These are phyloP conservation scores for Anoplophora glabripennis DNA, from an alignment of 1,140 invertebrate genomes.

Conservation along the genomic window DNA sequence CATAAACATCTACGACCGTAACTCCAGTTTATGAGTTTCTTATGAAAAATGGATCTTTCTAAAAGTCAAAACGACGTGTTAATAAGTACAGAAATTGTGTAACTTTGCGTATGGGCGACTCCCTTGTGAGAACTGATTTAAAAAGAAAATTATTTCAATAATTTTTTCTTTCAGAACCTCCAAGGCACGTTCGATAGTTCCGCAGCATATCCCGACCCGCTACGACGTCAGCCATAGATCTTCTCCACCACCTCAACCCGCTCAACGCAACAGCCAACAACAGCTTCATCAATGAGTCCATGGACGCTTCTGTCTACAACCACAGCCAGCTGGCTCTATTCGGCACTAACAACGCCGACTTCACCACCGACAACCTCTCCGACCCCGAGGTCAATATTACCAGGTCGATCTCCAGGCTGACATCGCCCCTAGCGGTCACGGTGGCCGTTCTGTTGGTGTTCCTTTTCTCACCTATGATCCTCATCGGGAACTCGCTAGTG, in stretches of 20 bases:
- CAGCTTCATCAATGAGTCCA: constrained; percentile 30
- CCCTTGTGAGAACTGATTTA: too few relatives aligned
- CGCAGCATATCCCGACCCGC: too few relatives aligned
- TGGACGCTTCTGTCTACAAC: constrained; percentile 37
- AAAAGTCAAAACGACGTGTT: too few relatives aligned
- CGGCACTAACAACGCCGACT: constrained; percentile 32
- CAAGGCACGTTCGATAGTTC: too few relatives aligned
- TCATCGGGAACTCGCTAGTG: constrained; percentile 58
- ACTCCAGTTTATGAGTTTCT: too few relatives aligned
- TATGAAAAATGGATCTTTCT: too few relatives aligned
- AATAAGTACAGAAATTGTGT: too few relatives aligned
- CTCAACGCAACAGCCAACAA: background rate
- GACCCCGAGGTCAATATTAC: constrained; percentile 36
- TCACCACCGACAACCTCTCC: constrained; percentile 32
- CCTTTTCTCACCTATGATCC: constrained; percentile 56
- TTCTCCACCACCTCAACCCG: background rate
- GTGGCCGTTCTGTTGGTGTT: constrained; percentile 56
- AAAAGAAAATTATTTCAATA: too few relatives aligned
- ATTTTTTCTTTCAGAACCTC: too few relatives aligned
- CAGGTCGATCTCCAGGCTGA: constrained; percentile 34
- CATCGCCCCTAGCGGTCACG: constrained; percentile 51
- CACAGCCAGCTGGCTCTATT: constrained; percentile 34
- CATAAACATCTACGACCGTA: too few relatives aligned
- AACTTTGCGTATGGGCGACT: too few relatives aligned
- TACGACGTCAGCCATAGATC: too few relatives aligned